phyloP scores from a whole-genome alignment of 2,797 vertebrate species.

The Micrastur ruficollis region DNA sequence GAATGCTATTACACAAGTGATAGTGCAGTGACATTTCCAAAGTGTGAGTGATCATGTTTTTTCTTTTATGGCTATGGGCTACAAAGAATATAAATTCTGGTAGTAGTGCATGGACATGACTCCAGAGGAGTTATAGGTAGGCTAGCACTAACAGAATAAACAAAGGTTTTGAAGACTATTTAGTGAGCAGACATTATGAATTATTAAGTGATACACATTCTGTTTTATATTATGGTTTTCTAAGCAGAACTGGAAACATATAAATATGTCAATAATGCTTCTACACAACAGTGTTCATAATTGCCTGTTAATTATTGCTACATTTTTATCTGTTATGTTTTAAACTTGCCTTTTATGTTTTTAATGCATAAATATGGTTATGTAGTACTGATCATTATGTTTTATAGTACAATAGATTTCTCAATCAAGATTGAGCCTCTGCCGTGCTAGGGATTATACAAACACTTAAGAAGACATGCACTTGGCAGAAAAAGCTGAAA shows the following conservation, averaged over 20 bases:
- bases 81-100: slow-evolving; percentile 6
- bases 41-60: slow-evolving; percentile 22
- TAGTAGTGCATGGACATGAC: background rate
- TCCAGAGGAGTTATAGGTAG: background rate
- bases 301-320: background rate
- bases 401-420: background rate
- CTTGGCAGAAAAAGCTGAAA: background rate
- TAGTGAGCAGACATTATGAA: background rate
- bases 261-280: background rate
- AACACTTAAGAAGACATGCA: background rate
- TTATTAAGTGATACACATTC: slow-evolving; percentile 8
- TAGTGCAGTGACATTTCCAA: slow-evolving; percentile 46
- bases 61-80: background rate
- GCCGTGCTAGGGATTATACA: background rate
- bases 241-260: background rate
- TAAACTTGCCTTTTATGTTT: background rate
- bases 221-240: background rate
- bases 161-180: background rate
- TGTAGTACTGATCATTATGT: background rate
- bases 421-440: background rate
- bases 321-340: background rate
- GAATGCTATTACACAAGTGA: slow-evolving; percentile 39
- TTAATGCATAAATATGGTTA: background rate
- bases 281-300: background rate
- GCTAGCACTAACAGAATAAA: background rate